Percentiles rank a stretch among this genome's conserved stretches.
These are phyloP conservation scores for Cebus imitator DNA, from an alignment of 2,113 vertebrate species.

Conservation along the genomic window DNA sequence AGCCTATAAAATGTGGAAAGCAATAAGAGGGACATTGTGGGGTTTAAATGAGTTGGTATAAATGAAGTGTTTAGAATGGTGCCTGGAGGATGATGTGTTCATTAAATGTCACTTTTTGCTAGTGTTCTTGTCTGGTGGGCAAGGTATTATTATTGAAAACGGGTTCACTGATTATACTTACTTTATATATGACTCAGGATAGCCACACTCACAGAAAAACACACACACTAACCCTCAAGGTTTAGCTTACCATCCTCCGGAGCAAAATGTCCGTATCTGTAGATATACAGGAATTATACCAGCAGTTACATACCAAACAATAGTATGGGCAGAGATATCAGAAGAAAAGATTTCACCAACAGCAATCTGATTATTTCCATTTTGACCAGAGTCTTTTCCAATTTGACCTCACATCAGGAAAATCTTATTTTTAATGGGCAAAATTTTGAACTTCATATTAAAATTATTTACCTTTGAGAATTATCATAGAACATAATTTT, in stretches of 20 bases:
- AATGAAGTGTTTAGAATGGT: background rate
- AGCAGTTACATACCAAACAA: background rate
- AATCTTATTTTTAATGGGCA: background rate
- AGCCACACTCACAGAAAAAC: background rate
- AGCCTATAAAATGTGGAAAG: background rate
- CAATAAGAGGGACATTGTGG: background rate
- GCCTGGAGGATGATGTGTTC: background rate
- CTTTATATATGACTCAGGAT: background rate
- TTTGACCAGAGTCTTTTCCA: background rate
- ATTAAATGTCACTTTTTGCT: background rate
- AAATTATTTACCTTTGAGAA: slow-evolving; percentile 23
- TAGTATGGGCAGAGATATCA: background rate
- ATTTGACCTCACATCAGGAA: background rate
- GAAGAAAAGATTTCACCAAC: background rate
- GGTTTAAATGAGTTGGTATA: background rate
- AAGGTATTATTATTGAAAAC: background rate
- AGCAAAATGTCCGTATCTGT: background rate
- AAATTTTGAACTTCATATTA: background rate
- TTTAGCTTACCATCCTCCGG: background rate
- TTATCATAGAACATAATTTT: background rate
- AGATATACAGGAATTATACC: background rate
- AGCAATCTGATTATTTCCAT: background rate
- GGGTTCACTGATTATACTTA: background rate
- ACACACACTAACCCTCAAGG: background rate
- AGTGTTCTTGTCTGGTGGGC: background rate